Base-by-base conservation (phyloP, 2,888 invertebrate species). In the Xylota sylvarum region DNA sequence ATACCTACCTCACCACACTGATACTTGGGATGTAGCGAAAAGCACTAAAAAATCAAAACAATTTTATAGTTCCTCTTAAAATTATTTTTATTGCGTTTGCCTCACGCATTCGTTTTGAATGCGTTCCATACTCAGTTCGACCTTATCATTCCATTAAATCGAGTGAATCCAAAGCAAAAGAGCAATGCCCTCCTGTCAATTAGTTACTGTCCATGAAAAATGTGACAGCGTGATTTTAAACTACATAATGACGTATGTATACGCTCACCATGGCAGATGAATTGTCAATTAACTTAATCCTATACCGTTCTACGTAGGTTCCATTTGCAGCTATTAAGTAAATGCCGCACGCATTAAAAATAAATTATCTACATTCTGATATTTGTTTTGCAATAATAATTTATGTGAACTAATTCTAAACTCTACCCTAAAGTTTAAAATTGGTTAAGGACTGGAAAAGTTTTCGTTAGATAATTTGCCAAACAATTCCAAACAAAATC, bases 231-330 rank as follows among this genome's bases (percentile, higher is more conserved):
- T 32, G 17, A 9, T 48, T 46, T 30, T 30, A 56, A 30, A 19
- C 37, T 67, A 46, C 12, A 70, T 4, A 40, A 23, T 14, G 14
- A 27, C 30, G 55, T 19, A 14, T 9, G 55, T 19, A 14, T 9
- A 10, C 17, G 1, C 12, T 2, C 27, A 19, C 19, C n/a, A 52
- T n/a, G 48, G 7, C 50, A 50, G 50, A 32, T 52, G 37, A 67
- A 48, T 37, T 50, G 77, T 37, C 56, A 77, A 77, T 67, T 50
- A 60, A 40, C 10, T 17, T 58, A 30, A 50, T 32, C 27, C 37
- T 30, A 14, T 32, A 30, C n/a, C 12, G 46, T 14, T 27, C 67
- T 37, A 7, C 14, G 9, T n/a, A 43, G 4, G 17, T 58, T 60
- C 40, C n/a, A 58, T 50, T 30, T 27, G 50, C 43, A 27, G 9